These are phyloP conservation scores for Enteromius fasciolatus DNA, from an alignment of 2,797 vertebrate species.

Conservation along the genomic window DNA sequence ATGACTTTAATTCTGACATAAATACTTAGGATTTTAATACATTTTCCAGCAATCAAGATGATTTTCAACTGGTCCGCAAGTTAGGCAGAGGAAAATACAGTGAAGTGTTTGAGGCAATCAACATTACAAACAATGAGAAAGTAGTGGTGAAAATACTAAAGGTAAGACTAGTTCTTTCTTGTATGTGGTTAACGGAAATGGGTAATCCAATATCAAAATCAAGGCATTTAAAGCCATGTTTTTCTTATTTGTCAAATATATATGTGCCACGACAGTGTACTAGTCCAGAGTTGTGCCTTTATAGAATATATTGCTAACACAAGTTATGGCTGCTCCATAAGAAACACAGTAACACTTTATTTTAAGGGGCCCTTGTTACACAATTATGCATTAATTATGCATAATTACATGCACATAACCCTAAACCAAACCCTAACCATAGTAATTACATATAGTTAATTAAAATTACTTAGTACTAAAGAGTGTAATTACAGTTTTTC, in stretches of 20 bases:
- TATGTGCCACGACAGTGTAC: background rate
- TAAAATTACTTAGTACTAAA: too few relatives aligned
- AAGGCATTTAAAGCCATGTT: background rate
- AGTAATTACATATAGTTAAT: too few relatives aligned
- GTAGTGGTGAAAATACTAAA: slow-evolving; percentile 87
- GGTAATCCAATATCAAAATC: background rate
- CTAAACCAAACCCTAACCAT: too few relatives aligned
- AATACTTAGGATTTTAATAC: background rate
- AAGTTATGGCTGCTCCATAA: background rate
- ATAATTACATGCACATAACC: too few relatives aligned
- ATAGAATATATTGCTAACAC: background rate
- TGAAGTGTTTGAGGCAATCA: slow-evolving; percentile 67
- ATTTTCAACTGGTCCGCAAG: slow-evolving; percentile 83
- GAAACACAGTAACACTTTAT: too few relatives aligned
- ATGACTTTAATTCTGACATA: background rate
- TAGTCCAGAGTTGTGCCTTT: background rate
- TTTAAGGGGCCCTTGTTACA: too few relatives aligned
- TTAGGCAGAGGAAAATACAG: slow-evolving; percentile 84
- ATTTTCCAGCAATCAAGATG: slow-evolving; percentile 79
- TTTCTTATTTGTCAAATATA: background rate
- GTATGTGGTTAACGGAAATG: background rate
- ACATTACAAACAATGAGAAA: slow-evolving; percentile 86
- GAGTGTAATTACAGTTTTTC: too few relatives aligned
- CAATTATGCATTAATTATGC: too few relatives aligned
- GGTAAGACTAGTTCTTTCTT: slow-evolving; percentile 61